A percentile compares a stretch with the other conserved stretches of the same genome.
Evolutionary conservation across 1,140 invertebrate species (phyloP).

Genomic region (Periplaneta americana): DNA sequence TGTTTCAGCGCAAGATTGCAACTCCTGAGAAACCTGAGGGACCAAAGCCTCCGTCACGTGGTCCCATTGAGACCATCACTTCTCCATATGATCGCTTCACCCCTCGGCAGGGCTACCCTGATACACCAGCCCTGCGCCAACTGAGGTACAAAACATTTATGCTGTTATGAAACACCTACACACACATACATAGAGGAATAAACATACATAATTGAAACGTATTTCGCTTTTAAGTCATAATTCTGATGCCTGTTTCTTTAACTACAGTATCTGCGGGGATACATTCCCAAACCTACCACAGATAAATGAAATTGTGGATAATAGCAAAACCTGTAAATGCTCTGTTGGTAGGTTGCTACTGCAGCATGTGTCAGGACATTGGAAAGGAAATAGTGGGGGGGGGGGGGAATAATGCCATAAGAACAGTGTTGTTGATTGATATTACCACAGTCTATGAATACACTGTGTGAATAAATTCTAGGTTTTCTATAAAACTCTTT

Average conservation of each 20-base stretch:
- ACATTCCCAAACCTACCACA: no score
- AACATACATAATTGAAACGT: background rate
- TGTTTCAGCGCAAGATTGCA: conserved; percentile 54
- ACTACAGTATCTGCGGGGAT: no score
- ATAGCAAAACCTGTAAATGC: no score
- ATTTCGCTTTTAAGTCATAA: background rate
- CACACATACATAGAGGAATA: background rate
- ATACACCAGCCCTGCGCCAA: conserved; percentile 88
- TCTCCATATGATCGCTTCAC: conserved; percentile 74
- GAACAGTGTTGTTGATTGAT: no score
- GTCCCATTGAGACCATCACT: conserved; percentile 64
- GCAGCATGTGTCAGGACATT: no score
- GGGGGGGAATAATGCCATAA: no score
- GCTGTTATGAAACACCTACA: background rate
- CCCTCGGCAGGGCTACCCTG: conserved; percentile 65
- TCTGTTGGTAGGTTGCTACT: no score
- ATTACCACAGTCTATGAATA: no score
- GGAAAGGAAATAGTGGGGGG: no score
- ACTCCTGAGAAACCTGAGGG: conserved; percentile 72
- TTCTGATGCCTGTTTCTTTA: background rate
- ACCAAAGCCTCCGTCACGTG: conserved; percentile 64
- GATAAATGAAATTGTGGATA: no score
- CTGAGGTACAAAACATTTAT: conserved; percentile 43
- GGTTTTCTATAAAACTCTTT: no score
- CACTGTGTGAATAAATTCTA: no score